Evolutionary conservation across 1,140 invertebrate species (phyloP), one percentile per base, ranked within the genome.

Genomic region (Psix sp.): DNA sequence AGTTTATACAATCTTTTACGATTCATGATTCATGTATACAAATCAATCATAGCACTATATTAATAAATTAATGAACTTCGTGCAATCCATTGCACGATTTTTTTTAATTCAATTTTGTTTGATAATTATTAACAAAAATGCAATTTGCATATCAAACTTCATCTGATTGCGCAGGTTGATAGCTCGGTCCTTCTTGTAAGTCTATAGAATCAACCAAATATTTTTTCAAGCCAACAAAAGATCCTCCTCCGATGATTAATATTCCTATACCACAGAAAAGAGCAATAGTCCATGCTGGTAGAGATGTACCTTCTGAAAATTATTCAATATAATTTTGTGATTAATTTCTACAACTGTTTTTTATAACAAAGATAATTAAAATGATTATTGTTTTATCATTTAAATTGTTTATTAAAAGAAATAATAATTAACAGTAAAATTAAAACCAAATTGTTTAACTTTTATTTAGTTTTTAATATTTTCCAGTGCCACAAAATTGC

Each of bases 251-350:
- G 1, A 91, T 71, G 1, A 91, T 10, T 9, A 94, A 75, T 87
- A 93, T 91, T 13, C 86, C 89, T 1, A 93, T 80, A 11, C 91
- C 92, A 11, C 91, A 86, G 54, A 93, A 78, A 2, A 93, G 67
- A 17, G 92, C 89, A 40, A 93, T 89, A 0, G 91, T 90, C 93
- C 93, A 94, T 0, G 92, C 92, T 49, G 93, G 92, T 71, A 94
- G 89, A 5, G 89, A 88, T 35, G 89, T 89, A 16, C 89, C 88
- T 79, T 88, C 93, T 93, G 76, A 74, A 89, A 51, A 31, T 88
- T 79, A 77, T 68, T 71, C 68, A 62, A 77, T 60, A 26, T 29
- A 24, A n/a, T n/a, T n/a, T n/a, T n/a, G n/a, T n/a, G n/a, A n/a
- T n/a, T n/a, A n/a, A n/a, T n/a, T n/a, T n/a, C n/a, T n/a, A n/a